A percentile compares a stretch with the other conserved stretches of the same genome.
phyloP scores from a whole-genome alignment of 2,888 invertebrate genomes.

The Smittia aterrima region DNA sequence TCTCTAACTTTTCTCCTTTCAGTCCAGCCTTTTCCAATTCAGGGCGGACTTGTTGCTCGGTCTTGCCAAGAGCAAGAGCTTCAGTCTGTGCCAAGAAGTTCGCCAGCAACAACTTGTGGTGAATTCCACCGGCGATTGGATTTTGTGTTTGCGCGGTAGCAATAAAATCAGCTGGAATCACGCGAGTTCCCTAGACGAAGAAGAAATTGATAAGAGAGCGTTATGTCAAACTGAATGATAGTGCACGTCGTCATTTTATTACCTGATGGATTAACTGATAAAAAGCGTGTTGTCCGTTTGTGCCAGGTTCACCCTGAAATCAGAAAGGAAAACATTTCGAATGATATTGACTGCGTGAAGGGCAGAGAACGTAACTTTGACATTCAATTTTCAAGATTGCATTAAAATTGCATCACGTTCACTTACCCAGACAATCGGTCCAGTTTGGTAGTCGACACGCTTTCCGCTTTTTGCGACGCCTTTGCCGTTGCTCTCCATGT shows the following conservation, averaged over 20 bases:
- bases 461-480: conserved; percentile 73
- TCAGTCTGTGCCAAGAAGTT: conserved; percentile 99
- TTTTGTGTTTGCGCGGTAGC: conserved; percentile 92
- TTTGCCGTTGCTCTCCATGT: conserved; percentile 99
- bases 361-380: not conserved
- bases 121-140: conserved; percentile 72
- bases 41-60: conserved; percentile 61
- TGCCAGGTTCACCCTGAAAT: conserved; percentile 90
- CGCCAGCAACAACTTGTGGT: conserved; percentile 92
- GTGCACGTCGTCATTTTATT: not conserved
- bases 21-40: conserved; percentile 81
- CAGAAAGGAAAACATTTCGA: conserved; percentile 49
- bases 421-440: conserved; percentile 52
- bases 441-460: conserved; percentile 52
- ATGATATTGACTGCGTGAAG: not conserved
- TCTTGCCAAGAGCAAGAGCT: conserved; percentile 84
- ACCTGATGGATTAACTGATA: conserved; percentile 98
- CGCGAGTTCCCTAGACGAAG: conserved; percentile 53
- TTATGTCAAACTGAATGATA: not conserved
- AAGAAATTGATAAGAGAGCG: not conserved
- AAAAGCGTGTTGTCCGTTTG: conserved; percentile 99
- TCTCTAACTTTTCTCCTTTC: conserved; percentile 67
- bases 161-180: conserved; percentile 96
- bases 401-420: not conserved
- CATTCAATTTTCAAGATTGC: not conserved